Base-by-base conservation (phyloP, 2,797 vertebrate genomes). In the Oreortyx pictus region DNA sequence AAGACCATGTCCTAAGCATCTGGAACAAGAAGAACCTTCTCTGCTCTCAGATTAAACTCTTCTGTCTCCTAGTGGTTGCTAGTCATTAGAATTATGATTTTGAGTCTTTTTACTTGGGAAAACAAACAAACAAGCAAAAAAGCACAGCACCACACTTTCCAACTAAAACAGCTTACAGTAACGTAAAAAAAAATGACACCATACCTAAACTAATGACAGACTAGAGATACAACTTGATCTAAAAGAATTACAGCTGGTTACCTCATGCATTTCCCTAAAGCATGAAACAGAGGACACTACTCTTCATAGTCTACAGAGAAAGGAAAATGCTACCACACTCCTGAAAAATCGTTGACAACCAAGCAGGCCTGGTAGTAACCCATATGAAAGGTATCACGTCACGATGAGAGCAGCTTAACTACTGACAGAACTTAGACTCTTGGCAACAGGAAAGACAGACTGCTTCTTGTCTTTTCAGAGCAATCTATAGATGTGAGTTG, bases 201-300 rank as follows among this genome's bases (percentile, higher is more conserved):
- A 31, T 10, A 76, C 8, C 13, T 73, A 61, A 81, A 37, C 4
- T 80, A 82, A 60, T 23, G 47, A 50, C 15, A 68, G 31, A 68
- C 11, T 29, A 91, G 14, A 52, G 20, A 46, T 54, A 75, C 52
- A 62, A 60, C 35, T 46, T 31, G 56, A 10, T 57, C 47, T 37
- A 22, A 65, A 60, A 23, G 18, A 46, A 82, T 43, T 41, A 18
- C 52, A 57, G 15, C 16, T 71, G 18, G 15, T 72, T 87, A 76
- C n/a, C 10, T 80, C 77, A 56, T 19, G 59, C 84, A 31, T 61
- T 89, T 66, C 89, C n/a, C 59, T 27, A 61, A 92, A 64, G 44
- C 52, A 27, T 15, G 10, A 18, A 94, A 14, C 80, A 66, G 49
- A 95, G 50, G 27, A 62, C 39, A 29, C 8, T 37, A 27, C 8